Evolutionary conservation across 2,113 vertebrate species (phyloP).

Genomic region (Nipponia nippon): DNA sequence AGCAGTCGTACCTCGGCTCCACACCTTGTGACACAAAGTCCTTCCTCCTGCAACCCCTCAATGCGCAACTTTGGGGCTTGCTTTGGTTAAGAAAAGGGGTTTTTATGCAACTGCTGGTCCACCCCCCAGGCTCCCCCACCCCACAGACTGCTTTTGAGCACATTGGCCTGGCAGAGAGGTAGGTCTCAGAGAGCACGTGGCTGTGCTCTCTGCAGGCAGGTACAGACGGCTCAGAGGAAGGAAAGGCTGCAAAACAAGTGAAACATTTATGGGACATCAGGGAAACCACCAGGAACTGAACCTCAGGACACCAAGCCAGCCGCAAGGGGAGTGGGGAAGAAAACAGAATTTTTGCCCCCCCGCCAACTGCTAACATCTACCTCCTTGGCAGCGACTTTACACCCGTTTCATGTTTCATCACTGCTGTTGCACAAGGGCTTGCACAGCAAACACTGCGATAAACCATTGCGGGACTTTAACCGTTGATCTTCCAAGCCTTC

Average conservation of each 20-base stretch:
- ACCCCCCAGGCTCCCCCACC: too few relatives aligned
- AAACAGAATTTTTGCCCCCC: neutral
- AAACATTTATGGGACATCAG: neutral
- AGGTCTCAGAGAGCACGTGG: neutral
- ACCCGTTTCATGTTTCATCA: neutral
- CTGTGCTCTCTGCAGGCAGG: neutral
- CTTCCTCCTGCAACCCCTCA: neutral
- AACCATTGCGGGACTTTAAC: neutral
- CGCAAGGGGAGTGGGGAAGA: rapidly evolving
- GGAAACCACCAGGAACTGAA: neutral
- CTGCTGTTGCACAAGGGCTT: neutral
- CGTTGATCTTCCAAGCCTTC: neutral
- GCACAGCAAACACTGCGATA: neutral
- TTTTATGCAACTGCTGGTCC: neutral
- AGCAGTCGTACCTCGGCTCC: rapidly evolving
- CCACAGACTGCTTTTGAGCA: rapidly evolving
- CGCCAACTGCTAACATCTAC: neutral
- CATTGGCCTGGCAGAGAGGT: neutral
- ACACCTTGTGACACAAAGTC: rapidly evolving
- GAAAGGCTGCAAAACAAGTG: neutral
- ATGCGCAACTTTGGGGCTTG: neutral
- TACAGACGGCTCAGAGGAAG: neutral
- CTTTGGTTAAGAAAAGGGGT: neutral
- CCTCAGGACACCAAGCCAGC: neutral
- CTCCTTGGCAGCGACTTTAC: neutral